Evolutionary conservation across 2,797 vertebrate genomes (phyloP).

Genomic region (Emys orbicularis): DNA sequence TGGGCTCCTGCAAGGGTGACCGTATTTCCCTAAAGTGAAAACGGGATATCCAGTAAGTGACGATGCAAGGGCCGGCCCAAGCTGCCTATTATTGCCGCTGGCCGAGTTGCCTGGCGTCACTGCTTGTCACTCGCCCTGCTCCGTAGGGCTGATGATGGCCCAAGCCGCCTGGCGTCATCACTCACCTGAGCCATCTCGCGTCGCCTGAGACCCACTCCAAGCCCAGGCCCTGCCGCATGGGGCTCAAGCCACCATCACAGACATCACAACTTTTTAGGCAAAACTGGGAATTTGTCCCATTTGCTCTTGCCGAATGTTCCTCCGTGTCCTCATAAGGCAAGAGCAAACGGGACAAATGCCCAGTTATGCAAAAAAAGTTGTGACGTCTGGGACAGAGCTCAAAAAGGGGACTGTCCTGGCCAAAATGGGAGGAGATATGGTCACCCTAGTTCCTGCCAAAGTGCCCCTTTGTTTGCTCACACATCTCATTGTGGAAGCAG

Average conservation of each 20-base stretch:
- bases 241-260: no score
- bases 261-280: neutral
- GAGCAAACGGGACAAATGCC: neutral
- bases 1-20: neutral
- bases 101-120: no score
- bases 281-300: neutral
- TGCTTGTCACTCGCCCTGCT: neutral
- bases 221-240: no score
- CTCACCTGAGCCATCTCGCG: no score
- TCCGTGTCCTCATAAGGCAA: neutral
- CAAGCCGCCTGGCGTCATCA: no score
- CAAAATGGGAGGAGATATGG: neutral
- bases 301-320: neutral
- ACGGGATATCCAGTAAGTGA: neutral
- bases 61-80: no score
- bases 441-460: neutral
- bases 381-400: neutral
- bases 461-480: neutral
- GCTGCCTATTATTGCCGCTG: no score
- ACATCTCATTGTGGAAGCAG: neutral
- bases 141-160: no score
- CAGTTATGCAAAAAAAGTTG: neutral
- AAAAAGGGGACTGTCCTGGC: neutral
- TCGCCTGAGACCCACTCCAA: no score
- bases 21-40: neutral